phyloP scores from a whole-genome alignment of 1,140 invertebrate genomes.

The Leptinotarsa lineolata region DNA sequence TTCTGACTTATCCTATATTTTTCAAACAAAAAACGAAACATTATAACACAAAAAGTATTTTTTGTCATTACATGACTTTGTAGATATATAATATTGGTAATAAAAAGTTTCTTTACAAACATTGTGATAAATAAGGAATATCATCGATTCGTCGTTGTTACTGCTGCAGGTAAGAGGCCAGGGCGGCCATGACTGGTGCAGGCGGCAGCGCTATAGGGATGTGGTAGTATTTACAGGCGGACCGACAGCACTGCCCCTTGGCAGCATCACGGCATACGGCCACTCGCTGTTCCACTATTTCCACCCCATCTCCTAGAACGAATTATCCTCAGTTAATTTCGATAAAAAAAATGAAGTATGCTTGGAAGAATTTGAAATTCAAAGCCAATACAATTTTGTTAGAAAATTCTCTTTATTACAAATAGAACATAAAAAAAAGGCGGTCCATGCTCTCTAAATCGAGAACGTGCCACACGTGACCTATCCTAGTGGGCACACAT shows the following conservation, averaged over 20 bases:
- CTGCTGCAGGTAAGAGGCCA: conserved; percentile 57
- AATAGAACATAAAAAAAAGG: too few species aligned
- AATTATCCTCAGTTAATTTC: not conserved
- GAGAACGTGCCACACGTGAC: too few species aligned
- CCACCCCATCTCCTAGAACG: conserved; percentile 81
- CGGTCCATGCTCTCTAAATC: too few species aligned
- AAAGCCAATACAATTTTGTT: not conserved
- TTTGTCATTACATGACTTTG: conserved; percentile 53
- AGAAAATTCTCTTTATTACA: too few species aligned
- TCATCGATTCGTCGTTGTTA: conserved; percentile 51
- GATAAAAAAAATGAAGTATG: not conserved
- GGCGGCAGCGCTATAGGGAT: conserved; percentile 83
- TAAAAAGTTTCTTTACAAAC: conserved; percentile 55
- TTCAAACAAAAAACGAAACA: conserved; percentile 37
- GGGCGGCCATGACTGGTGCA: conserved; percentile 66
- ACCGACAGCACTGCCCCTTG: conserved; percentile 85
- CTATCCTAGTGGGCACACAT: too few species aligned
- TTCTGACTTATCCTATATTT: conserved; percentile 38
- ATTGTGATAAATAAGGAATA: conserved; percentile 52
- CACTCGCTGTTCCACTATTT: conserved; percentile 90
- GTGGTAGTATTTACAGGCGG: conserved; percentile 93
- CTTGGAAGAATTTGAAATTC: not conserved
- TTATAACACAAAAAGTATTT: conserved; percentile 50
- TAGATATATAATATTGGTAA: conserved; percentile 50
- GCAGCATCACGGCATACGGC: conserved; percentile 92